These are phyloP conservation scores for Pagetopsis macropterus DNA, from an alignment of 2,797 vertebrate genomes.

Conservation along the genomic window DNA sequence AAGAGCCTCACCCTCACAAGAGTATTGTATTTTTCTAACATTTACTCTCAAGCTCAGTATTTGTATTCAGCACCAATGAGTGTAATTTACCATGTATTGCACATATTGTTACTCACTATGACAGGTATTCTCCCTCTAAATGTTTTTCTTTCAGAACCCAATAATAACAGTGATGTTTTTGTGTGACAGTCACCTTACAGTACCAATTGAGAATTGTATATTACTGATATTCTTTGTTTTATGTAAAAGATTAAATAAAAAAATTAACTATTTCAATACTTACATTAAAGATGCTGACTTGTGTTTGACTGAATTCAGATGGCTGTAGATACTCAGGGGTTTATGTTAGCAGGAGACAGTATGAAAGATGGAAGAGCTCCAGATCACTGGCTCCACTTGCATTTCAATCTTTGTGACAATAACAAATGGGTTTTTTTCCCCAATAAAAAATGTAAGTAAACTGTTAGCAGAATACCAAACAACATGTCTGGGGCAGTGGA, in stretches of 20 bases:
- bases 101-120: conserved; percentile 62
- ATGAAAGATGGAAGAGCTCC: conserved; percentile 16
- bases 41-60: conserved; percentile 66
- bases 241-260: conserved; percentile 63
- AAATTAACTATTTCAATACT: conserved; percentile 79
- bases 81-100: conserved; percentile 63
- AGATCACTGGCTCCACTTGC: conserved; percentile 6
- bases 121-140: conserved; percentile 44
- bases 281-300: conserved; percentile 18
- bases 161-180: conserved; percentile 66
- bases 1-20: conserved; percentile 61
- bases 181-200: conserved; percentile 72
- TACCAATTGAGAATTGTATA: conserved; percentile 61
- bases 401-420: conserved; percentile 8
- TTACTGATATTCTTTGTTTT: conserved; percentile 71
- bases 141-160: conserved; percentile 46
- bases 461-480: conserved; percentile 12
- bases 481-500: conserved; percentile 4
- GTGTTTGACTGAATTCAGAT: conserved; percentile 10
- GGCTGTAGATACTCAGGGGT: neutral
- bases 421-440: conserved; percentile 12
- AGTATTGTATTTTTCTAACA: conserved; percentile 80
- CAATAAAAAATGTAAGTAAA: conserved; percentile 23
- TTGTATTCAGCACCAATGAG: conserved; percentile 69
- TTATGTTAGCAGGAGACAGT: neutral